Conservation (phyloP, 2,888 invertebrate genomes). For the Eulithis prunata region DNA sequence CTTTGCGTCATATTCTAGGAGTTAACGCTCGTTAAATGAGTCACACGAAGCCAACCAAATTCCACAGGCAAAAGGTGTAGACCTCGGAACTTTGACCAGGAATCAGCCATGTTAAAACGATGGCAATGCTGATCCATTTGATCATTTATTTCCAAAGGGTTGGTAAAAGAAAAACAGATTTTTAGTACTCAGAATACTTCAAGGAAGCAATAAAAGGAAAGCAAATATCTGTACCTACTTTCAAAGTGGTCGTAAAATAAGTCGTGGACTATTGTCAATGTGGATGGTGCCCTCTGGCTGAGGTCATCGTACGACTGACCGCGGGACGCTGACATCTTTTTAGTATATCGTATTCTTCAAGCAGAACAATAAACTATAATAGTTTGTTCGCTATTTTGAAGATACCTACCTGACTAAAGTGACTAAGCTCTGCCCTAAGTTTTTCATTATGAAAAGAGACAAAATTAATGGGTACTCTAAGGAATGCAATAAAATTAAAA, state of each 20-base stretch:
- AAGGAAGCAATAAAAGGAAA: slow-evolving; percentile 9
- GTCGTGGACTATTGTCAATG: slow-evolving; percentile 55
- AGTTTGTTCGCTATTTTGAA: slow-evolving; percentile 12
- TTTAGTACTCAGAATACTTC: background rate
- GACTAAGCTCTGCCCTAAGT: slow-evolving; percentile 1
- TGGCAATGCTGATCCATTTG: too few relatives aligned
- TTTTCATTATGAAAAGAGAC: background rate
- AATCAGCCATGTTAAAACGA: too few relatives aligned
- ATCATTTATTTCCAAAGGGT: background rate
- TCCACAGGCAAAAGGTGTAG: background rate
- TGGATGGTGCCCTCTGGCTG: slow-evolving; percentile 51
- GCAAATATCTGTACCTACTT: slow-evolving; percentile 17
- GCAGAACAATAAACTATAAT: slow-evolving; percentile 37
- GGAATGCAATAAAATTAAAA: slow-evolving; percentile 26
- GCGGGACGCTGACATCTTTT: slow-evolving; percentile 41
- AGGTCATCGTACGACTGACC: slow-evolving; percentile 73
- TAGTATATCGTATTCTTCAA: slow-evolving; percentile 40
- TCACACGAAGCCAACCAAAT: slow-evolving; percentile 18
- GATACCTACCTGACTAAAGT: background rate
- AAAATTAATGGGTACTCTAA: too few relatives aligned
- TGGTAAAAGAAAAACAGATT: background rate
- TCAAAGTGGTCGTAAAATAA: slow-evolving; percentile 47
- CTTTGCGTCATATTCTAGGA: slow-evolving; percentile 24
- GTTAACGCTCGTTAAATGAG: slow-evolving; percentile 11
- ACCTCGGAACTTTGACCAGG: too few relatives aligned